Percentiles rank a stretch among this genome's conserved stretches.
phyloP scores from a whole-genome alignment of 2,113 vertebrate genomes.

The Tauraco erythrolophus region DNA sequence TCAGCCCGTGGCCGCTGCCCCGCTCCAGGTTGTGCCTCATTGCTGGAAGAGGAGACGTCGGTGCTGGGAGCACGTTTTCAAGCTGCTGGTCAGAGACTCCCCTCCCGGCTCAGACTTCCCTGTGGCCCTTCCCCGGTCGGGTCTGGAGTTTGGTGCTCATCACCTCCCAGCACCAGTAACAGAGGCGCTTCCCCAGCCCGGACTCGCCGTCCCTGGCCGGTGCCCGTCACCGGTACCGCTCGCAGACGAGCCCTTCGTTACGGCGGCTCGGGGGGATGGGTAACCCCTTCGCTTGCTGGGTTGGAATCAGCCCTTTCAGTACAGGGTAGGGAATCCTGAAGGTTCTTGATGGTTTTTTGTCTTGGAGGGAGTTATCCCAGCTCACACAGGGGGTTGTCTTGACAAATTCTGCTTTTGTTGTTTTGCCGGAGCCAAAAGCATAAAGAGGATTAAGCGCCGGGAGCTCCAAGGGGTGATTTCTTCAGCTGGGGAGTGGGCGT shows the following conservation, averaged over 20 bases:
- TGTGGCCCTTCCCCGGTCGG: accelerated
- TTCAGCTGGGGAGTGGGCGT: neutral
- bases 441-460: accelerated
- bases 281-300: accelerated
- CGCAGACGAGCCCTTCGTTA: accelerated
- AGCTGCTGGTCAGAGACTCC: neutral
- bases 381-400: neutral
- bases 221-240: neutral
- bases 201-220: accelerated
- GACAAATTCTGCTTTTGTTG: neutral
- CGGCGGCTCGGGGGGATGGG: too few species aligned
- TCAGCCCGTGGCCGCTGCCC: neutral
- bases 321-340: neutral
- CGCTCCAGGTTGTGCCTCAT: accelerated
- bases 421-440: neutral
- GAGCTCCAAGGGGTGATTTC: neutral
- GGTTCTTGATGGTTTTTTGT: accelerated
- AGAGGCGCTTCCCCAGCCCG: accelerated
- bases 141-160: neutral
- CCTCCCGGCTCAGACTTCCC: neutral
- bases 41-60: neutral
- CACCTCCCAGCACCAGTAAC: accelerated
- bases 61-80: neutral
- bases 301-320: neutral
- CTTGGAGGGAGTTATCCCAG: neutral